Conservation (phyloP, 2,797 vertebrate species). For the Odontamblyopus lacepedii region DNA sequence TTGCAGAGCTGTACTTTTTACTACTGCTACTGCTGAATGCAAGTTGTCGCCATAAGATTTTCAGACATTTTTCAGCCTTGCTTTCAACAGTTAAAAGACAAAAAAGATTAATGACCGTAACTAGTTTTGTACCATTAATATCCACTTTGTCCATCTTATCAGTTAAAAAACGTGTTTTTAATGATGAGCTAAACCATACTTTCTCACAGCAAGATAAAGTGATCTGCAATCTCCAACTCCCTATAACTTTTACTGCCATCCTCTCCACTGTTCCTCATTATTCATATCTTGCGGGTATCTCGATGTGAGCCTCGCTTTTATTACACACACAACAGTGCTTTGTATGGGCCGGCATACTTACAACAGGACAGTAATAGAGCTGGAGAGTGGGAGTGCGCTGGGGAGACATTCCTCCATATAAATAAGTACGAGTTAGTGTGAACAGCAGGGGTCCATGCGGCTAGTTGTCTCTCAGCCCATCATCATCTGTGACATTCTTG, state of each 20-base stretch:
- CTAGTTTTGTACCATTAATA: background rate
- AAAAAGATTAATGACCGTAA: background rate
- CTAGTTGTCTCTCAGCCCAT: conserved; percentile 53
- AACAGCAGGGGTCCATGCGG: conserved; percentile 47
- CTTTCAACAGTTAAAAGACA: background rate
- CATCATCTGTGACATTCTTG: conserved; percentile 49
- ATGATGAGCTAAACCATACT: conserved; percentile 34
- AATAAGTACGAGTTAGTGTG: conserved; percentile 63
- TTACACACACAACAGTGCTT: conserved; percentile 59
- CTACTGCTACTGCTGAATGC: background rate
- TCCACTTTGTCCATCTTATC: conserved; percentile 24
- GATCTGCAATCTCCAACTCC: conserved; percentile 34
- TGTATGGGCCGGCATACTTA: conserved; percentile 58
- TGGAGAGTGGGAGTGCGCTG: conserved; percentile 45
- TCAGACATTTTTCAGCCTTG: background rate
- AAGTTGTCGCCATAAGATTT: no score
- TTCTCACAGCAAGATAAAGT: conserved; percentile 35
- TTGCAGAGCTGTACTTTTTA: no score
- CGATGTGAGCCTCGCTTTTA: conserved; percentile 49
- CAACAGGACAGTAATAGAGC: conserved; percentile 65
- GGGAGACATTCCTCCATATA: conserved; percentile 73
- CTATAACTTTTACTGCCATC: conserved; percentile 39
- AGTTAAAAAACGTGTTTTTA: conserved; percentile 6
- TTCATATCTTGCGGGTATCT: conserved; percentile 46
- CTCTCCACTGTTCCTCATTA: conserved; percentile 24